These are phyloP conservation scores for Sebastes cheni DNA, from an alignment of 2,797 vertebrate genomes.

Conservation along the genomic window DNA sequence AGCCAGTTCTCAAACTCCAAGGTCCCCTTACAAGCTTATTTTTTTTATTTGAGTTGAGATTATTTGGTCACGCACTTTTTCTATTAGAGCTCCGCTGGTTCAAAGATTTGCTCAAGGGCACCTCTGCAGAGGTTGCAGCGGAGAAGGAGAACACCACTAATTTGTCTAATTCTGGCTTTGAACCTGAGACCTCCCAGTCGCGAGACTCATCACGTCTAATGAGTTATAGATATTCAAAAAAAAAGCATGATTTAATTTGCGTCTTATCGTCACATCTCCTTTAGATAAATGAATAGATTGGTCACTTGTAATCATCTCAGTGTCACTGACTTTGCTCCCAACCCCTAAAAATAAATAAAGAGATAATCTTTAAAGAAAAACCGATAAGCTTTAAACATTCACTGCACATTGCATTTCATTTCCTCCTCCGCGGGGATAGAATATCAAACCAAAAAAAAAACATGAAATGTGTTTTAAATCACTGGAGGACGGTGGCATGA, in stretches of 20 bases:
- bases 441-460: slow-evolving; percentile 59
- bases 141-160: not conserved
- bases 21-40: not conserved
- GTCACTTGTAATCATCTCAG: slow-evolving; percentile 32
- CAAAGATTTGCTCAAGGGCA: not conserved
- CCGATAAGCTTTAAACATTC: slow-evolving; percentile 47
- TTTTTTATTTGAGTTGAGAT: not conserved
- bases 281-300: slow-evolving; percentile 46
- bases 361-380: slow-evolving; percentile 40
- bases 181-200: not conserved
- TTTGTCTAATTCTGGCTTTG: not conserved
- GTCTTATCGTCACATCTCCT: slow-evolving; percentile 15
- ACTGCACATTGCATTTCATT: slow-evolving; percentile 53
- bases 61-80: not conserved
- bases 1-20: not conserved
- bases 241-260: slow-evolving; percentile 35
- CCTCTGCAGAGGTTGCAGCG: not conserved
- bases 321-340: not conserved
- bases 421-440: slow-evolving; percentile 52
- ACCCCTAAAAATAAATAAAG: not conserved
- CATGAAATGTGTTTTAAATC: slow-evolving; percentile 71
- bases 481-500: slow-evolving; percentile 61
- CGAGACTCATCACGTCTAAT: not conserved
- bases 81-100: not conserved
- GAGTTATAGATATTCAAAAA: slow-evolving; percentile 4